Evolutionary conservation across 2,113 vertebrate species (phyloP).

Genomic region (Phaethornis superciliosus): DNA sequence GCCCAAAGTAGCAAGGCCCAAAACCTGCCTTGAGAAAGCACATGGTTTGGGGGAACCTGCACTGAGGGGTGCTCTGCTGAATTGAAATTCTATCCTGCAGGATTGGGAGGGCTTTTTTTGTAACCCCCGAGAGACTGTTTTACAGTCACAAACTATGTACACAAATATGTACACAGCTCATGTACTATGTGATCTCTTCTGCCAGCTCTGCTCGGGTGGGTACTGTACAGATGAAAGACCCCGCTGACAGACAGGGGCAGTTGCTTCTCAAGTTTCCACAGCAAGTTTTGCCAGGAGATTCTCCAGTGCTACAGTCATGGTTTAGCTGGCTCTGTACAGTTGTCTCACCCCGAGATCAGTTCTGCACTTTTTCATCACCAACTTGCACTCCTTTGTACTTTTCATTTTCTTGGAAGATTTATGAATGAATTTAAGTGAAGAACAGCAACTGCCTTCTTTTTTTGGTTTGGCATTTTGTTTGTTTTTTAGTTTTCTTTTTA

Average conservation of each 20-base stretch:
- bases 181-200: not conserved
- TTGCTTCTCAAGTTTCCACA: conserved; percentile 9
- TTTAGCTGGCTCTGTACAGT: not conserved
- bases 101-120: not conserved
- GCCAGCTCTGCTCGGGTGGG: not conserved
- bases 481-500: not conserved
- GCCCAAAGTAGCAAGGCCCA: no score
- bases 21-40: not conserved
- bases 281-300: not conserved
- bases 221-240: not conserved
- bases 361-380: not conserved
- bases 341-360: not conserved
- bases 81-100: not conserved
- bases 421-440: not conserved
- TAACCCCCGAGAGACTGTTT: not conserved
- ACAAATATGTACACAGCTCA: not conserved
- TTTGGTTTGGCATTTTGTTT: not conserved
- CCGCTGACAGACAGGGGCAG: not conserved
- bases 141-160: not conserved
- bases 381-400: not conserved
- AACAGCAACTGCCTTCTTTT: not conserved
- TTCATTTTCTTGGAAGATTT: not conserved
- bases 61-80: not conserved
- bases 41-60: not conserved
- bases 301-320: not conserved